Evolutionary conservation across 2,797 vertebrate species (phyloP), one percentile per base, ranked within the genome.

Genomic region (Aldrovandia affinis): DNA sequence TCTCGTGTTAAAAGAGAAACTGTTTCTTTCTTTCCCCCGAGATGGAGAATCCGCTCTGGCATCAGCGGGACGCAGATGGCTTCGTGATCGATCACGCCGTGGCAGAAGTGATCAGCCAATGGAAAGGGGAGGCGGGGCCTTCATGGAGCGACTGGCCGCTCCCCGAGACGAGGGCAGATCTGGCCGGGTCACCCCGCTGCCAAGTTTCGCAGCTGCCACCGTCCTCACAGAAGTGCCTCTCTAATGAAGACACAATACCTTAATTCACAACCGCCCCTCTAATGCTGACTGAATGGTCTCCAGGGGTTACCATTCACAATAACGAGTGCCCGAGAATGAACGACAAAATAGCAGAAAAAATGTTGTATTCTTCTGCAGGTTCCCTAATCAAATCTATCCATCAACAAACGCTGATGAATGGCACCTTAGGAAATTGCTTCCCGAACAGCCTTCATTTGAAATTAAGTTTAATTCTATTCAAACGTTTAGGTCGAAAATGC

Each of bases 241-340:
- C 80, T 78, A 65, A 81, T 89, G 84, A 88, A 88, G 63, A 89
- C 90, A 92, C 92, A 94, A 92, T 92, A 89, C 89, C 75, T 70
- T 86, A 87, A 92, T 92, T 93, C 89, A 93, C 86, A 88, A 87
- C 84, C 85, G 89, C 81, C 85, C 82, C 55, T 83, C n/a, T 30
- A 44, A 55, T 79, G 78, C 65, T 80, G 50, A 39, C 50, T 57
- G 42, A 81, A 55, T 68, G n/a, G 78, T 75, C 63, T 81, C 78
- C 78, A 81, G 83, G 78, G 83, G 83, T 73, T 84, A 84, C 83
- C 63, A 70, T 73, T 81, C 63, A 75, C 8, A 33, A 59, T 20
- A 55, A n/a, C 47, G n/a, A 39, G 28, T 14, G 15, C 54, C 3
- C 30, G 30, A 9, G 55, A 36, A 81, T 18, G 22, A 39, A 39